Base-by-base conservation (phyloP, 1,140 invertebrate genomes). In the Drosophila elegans region DNA sequence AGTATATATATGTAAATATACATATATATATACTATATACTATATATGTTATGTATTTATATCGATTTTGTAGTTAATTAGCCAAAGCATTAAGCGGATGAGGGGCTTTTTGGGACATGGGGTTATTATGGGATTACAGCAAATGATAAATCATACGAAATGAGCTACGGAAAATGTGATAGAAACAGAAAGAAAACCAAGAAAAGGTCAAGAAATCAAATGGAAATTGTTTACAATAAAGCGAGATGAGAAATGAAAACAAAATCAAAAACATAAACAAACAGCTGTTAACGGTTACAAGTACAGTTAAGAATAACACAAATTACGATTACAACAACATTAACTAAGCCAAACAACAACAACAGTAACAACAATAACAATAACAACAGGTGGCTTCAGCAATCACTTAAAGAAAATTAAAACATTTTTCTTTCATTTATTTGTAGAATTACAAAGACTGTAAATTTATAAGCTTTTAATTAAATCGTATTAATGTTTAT, bases 371-470 rank as follows among this genome's bases (percentile, higher is more conserved):
- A 36, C 55, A 21, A 21, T 45, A 75, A 44, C 34, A 74, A 49
- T 51, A 59, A 60, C 38, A 75, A 74, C 71, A 80, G 68, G 57
- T 76, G 72, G 69, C 55, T 44, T 51, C 71, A 74, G 44, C 52
- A 57, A 56, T 55, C 16, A 32, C 25, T 36, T 16, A 21, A 12
- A 7, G 9, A 10, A 32, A 32, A 44, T 12, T n/a, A 38, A 44
- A 32, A 32, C 36, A 16, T 11, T 4, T 10, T 1, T 13, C 6
- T 1, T 13, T n/a, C 16, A 21, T 21, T 21, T n/a, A n/a, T n/a
- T n/a, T n/a, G n/a, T n/a, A n/a, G n/a, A n/a, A n/a, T n/a, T n/a
- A n/a, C n/a, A n/a, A n/a, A n/a, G n/a, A n/a, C n/a, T n/a, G n/a
- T n/a, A n/a, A n/a, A n/a, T n/a, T n/a, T n/a, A n/a, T n/a, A n/a